Evolutionary conservation across 2,888 invertebrate species (phyloP).

Genomic region (Nomada fabriciana): DNA sequence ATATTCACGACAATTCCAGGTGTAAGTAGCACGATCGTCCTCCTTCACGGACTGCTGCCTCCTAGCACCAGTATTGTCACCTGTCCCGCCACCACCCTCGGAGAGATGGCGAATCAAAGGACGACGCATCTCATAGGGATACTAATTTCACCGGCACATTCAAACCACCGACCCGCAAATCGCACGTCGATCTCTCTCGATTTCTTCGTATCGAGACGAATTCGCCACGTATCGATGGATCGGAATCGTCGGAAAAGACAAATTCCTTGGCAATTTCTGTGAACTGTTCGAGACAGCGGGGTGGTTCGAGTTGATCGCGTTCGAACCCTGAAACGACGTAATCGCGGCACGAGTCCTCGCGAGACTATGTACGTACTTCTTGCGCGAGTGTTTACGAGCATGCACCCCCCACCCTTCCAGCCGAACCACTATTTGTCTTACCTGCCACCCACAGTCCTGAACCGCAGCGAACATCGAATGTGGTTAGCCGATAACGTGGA

Average conservation of each 20-base stretch:
- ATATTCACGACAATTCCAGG: slow-evolving; percentile 79
- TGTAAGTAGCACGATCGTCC: slow-evolving; percentile 72
- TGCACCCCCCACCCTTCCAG: slow-evolving; percentile 32
- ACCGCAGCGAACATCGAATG: slow-evolving; percentile 27
- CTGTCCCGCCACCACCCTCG: slow-evolving; percentile 79
- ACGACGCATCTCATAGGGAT: slow-evolving; percentile 77
- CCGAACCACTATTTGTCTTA: slow-evolving; percentile 31
- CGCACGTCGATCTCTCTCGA: neutral
- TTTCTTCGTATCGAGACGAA: neutral
- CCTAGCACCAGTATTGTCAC: slow-evolving; percentile 61
- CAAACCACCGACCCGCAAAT: slow-evolving; percentile 24
- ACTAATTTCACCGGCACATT: slow-evolving; percentile 51
- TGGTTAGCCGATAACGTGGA: slow-evolving; percentile 16
- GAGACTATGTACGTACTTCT: slow-evolving; percentile 72
- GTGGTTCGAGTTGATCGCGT: slow-evolving; percentile 12
- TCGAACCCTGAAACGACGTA: slow-evolving; percentile 43
- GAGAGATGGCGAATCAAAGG: slow-evolving; percentile 82
- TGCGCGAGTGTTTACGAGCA: slow-evolving; percentile 63
- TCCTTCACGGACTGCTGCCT: slow-evolving; percentile 74
- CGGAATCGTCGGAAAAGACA: neutral
- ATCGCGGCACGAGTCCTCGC: slow-evolving; percentile 71
- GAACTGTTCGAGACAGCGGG: neutral
- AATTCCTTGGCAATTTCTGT: neutral
- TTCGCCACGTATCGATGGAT: neutral
- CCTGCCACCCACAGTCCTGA: slow-evolving; percentile 44